Evolutionary conservation across 2,113 vertebrate species (phyloP), one percentile per base, ranked within the genome.

Genomic region (Abramis brama): DNA sequence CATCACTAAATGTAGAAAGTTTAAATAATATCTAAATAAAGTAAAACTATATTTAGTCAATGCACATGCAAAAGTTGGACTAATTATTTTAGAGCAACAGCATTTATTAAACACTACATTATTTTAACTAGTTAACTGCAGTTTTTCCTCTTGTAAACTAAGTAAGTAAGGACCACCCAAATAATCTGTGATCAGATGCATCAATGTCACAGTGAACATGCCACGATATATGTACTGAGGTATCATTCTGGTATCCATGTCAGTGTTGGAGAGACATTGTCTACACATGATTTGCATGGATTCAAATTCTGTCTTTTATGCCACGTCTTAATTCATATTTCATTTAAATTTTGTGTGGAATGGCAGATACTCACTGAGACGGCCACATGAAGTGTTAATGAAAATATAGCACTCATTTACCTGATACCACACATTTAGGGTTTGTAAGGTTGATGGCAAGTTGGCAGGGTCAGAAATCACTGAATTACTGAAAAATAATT

Each of bases 251-350:
- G 36, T 80, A 1, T 64, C n/a, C 23, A 80, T 64, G 57, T 43
- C 78, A 64, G 78, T 47, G 33, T 21, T 64, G 12, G 4, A 45
- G 39, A 80, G 13, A n/a, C 4, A 30, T n/a, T 21, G 17, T n/a
- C 15, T 30, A 81, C 39, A 81, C 17, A 47, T 30, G 2, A 50
- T 81, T 81, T 81, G 79, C 79, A 81, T 81, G 25, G 36, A 50
- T 81, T 81, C 79, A 66, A 81, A 66, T 39, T 43, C 3, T 81
- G 36, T 60, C 36, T 80, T 62, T 81, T 10, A 45, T 64, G 39
- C 8, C 36, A 66, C 23, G 23, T 36, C 57, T 45, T 43, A 27
- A 64, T 80, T 62, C 59, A 62, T 45, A 45, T 80, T 62, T 80
- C 19, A 80, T 80, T 80, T 10, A 64, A 81, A 64, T 47, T 11